Evolutionary conservation across 2,888 invertebrate genomes (phyloP).

Genomic region (Drosophila stalkeri): DNA sequence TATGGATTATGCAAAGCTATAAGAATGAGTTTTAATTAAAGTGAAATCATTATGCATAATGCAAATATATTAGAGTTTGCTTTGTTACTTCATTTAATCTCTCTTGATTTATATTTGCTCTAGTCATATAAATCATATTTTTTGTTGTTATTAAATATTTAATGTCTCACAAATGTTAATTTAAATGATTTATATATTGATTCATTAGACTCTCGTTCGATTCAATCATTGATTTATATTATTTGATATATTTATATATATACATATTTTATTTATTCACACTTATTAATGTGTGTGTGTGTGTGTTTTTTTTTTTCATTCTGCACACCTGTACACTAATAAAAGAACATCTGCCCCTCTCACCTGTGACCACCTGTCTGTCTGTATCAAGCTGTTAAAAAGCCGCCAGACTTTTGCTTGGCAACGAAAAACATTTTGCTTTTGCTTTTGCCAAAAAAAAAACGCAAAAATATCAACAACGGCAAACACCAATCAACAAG

Average conservation of each 20-base stretch:
- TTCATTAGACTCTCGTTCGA: conserved; percentile 50
- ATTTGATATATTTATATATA: background rate
- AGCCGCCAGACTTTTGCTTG: conserved; percentile 57
- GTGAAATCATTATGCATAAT: too few species aligned
- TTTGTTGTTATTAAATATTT: background rate
- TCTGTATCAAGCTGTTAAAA: conserved; percentile 32
- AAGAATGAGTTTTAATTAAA: too few species aligned
- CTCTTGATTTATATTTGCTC: background rate
- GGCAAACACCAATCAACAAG: conserved; percentile 37
- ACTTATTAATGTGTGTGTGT: background rate
- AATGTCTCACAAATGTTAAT: background rate
- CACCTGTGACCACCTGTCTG: conserved; percentile 10
- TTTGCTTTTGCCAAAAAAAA: conserved; percentile 8
- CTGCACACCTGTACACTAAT: conserved; percentile 62
- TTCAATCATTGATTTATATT: conserved; percentile 54
- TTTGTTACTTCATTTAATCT: background rate
- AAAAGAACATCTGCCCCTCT: conserved; percentile 1
- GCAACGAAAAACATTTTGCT: conserved; percentile 60
- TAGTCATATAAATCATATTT: background rate
- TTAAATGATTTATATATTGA: conserved; percentile 45
- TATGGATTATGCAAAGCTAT: background rate
- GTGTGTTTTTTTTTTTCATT: conserved; percentile 21
- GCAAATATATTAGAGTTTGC: background rate
- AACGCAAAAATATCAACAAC: conserved; percentile 2
- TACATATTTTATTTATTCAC: background rate